Percentiles rank a stretch among this genome's conserved stretches.
phyloP scores from a whole-genome alignment of 1,140 invertebrate genomes.

The Drosophila takahashii region DNA sequence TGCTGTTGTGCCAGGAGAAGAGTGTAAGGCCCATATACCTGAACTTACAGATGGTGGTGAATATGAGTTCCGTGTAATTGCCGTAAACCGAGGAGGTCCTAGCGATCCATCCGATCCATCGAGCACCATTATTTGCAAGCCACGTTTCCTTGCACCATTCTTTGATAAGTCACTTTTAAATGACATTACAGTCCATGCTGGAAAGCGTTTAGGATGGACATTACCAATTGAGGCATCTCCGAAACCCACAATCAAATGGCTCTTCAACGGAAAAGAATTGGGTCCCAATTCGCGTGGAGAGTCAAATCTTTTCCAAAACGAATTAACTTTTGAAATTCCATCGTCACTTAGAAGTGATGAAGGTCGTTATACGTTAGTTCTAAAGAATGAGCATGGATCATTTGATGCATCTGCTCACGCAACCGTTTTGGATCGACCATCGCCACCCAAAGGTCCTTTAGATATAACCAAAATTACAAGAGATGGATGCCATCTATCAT shows the following conservation, averaged over 20 bases:
- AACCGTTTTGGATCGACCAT: conserved; percentile 95
- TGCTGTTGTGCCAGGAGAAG: conserved; percentile 89
- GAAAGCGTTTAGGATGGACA: conserved; percentile 94
- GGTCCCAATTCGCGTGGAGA: conserved; percentile 89
- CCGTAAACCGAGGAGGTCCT: conserved; percentile 97
- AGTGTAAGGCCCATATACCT: conserved; percentile 92
- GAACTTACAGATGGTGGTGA: conserved; percentile 96
- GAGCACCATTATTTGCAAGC: conserved; percentile 92
- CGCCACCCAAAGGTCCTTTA: conserved; percentile 94
- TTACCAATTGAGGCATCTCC: conserved; percentile 95
- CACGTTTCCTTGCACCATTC: conserved; percentile 92
- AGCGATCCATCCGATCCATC: conserved; percentile 98
- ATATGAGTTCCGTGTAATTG: conserved; percentile 98
- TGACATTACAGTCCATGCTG: conserved; percentile 95
- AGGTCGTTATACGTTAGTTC: conserved; percentile 93
- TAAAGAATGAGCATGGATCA: conserved; percentile 93
- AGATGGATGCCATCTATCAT: conserved; percentile 93
- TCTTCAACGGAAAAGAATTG: conserved; percentile 92
- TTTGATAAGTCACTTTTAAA: conserved; percentile 93
- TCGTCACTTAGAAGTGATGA: conserved; percentile 92
- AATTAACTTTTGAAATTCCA: conserved; percentile 94
- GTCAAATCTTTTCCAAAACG: conserved; percentile 89
- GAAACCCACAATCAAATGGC: conserved; percentile 94
- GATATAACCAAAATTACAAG: conserved; percentile 94
- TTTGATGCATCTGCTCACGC: conserved; percentile 93